Percentiles rank a stretch among this genome's conserved stretches.
Conservation (phyloP, 1,140 invertebrate genomes). For the Brevipalpus yothersi region DNA sequence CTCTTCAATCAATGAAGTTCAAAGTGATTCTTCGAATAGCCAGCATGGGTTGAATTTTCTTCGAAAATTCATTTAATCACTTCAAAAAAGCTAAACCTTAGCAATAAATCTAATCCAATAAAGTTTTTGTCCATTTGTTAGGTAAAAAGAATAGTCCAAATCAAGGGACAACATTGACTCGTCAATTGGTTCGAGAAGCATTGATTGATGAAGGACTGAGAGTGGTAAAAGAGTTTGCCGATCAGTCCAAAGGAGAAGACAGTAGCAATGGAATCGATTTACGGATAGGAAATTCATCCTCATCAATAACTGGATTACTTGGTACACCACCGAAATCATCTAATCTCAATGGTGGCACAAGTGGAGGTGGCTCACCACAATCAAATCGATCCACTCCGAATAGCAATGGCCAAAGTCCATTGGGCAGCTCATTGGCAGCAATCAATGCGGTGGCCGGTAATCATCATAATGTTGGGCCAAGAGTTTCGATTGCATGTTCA, state of each 20-base stretch:
- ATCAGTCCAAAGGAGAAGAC: not conserved
- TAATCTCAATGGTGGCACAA: too few relatives aligned
- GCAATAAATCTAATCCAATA: not conserved
- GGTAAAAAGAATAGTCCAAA: constrained; percentile 6
- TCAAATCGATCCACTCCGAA: too few relatives aligned
- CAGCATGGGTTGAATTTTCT: not conserved
- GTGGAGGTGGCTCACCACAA: too few relatives aligned
- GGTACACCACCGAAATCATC: too few relatives aligned
- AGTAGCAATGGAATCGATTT: not conserved
- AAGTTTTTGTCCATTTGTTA: not conserved
- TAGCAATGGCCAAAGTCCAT: too few relatives aligned
- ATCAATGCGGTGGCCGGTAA: too few relatives aligned
- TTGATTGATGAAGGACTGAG: constrained; percentile 19
- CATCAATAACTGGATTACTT: too few relatives aligned
- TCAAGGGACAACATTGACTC: constrained; percentile 15
- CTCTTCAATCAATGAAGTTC: not conserved
- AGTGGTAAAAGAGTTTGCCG: constrained; percentile 18
- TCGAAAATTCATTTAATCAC: too few relatives aligned
- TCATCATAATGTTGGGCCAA: too few relatives aligned
- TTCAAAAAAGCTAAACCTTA: not conserved
- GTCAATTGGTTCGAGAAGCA: constrained; percentile 19
- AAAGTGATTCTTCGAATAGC: not conserved
- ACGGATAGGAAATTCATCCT: not conserved
- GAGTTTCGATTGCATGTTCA: too few relatives aligned
- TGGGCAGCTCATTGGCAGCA: too few relatives aligned